These are phyloP conservation scores for Spondyliosoma cantharus DNA, from an alignment of 2,797 vertebrate species.

Conservation along the genomic window DNA sequence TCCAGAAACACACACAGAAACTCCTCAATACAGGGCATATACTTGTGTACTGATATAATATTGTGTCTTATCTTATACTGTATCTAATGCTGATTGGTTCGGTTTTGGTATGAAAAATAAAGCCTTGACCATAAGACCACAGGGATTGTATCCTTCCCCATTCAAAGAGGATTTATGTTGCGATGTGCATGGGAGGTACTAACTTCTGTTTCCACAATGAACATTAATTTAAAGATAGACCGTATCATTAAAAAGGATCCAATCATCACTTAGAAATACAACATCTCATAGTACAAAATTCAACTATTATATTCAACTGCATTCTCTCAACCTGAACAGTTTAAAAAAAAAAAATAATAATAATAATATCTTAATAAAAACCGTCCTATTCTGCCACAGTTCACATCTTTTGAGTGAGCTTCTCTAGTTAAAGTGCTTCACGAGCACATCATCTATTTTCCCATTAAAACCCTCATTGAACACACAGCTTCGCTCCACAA, in stretches of 20 bases:
- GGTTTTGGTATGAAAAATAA: too few relatives aligned
- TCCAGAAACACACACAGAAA: too few relatives aligned
- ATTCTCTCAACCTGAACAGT: not conserved
- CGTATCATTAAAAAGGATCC: not conserved
- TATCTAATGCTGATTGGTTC: too few relatives aligned
- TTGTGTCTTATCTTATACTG: too few relatives aligned
- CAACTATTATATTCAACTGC: not conserved
- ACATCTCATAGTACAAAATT: not conserved
- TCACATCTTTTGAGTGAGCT: not conserved
- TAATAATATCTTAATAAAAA: not conserved
- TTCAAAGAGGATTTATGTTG: not conserved
- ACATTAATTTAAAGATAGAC: not conserved
- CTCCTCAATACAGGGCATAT: too few relatives aligned
- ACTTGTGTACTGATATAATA: too few relatives aligned
- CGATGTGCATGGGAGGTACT: not conserved
- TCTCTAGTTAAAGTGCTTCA: not conserved
- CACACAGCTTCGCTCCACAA: slow-evolving; percentile 28
- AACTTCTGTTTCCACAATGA: not conserved
- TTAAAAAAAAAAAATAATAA: not conserved
- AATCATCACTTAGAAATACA: not conserved
- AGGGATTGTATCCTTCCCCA: not conserved
- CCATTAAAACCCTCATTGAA: slow-evolving; percentile 32
- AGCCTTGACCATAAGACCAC: too few relatives aligned
- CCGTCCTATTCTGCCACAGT: not conserved
- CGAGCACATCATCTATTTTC: slow-evolving; percentile 22